phyloP scores from a whole-genome alignment of 2,797 vertebrate genomes.

The Corythornis leucogaster region DNA sequence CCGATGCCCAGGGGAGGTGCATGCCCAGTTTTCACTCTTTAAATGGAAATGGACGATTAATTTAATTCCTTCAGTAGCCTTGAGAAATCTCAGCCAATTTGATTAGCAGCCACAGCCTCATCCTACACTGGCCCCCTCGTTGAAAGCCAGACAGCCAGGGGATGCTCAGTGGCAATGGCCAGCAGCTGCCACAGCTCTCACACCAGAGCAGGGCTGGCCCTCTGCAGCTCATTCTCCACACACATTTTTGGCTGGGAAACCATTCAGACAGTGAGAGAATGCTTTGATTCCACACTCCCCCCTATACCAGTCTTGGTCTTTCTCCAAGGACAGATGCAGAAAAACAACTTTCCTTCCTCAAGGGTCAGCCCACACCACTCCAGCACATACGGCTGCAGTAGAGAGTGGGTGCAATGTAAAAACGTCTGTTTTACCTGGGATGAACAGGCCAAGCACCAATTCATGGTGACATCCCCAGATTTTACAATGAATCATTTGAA shows the following conservation, averaged over 20 bases:
- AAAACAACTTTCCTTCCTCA: neutral
- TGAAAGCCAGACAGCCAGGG: neutral
- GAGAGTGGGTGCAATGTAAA: rapidly evolving
- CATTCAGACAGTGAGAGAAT: neutral
- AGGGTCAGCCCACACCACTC: neutral
- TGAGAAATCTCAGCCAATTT: neutral
- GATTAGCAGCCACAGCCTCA: neutral
- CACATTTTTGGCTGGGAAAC: neutral
- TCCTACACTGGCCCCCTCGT: rapidly evolving
- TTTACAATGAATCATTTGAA: neutral
- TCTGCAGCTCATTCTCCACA: neutral
- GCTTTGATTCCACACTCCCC: neutral
- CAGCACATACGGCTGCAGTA: neutral
- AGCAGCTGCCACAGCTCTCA: neutral
- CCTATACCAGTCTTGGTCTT: neutral
- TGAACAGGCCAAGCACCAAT: neutral
- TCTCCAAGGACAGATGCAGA: neutral
- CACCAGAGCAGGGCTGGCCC: neutral
- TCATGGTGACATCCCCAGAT: neutral
- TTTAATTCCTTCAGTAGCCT: neutral
- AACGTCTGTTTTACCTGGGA: neutral
- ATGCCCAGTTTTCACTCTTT: neutral
- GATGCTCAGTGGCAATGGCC: rapidly evolving
- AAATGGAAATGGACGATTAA: neutral
- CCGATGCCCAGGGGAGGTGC: neutral